A percentile compares a stretch with the other conserved stretches of the same genome.
Evolutionary conservation across 1,140 invertebrate species (phyloP).

Genomic region (Paracyclopina nana): DNA sequence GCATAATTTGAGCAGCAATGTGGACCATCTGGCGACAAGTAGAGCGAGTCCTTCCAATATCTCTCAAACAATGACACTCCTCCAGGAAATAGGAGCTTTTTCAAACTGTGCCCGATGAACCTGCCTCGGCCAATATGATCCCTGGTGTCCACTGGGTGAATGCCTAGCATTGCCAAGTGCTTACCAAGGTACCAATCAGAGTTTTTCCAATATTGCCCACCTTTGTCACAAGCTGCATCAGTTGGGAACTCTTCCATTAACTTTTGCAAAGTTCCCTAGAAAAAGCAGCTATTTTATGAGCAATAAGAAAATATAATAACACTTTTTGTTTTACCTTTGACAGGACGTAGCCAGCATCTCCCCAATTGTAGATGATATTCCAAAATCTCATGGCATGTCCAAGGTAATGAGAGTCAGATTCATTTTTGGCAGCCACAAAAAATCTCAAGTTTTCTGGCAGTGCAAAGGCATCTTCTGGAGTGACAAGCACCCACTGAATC

Average conservation of each 20-base stretch:
- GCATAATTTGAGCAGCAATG: slow-evolving; percentile 15
- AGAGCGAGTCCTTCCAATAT: slow-evolving; percentile 16
- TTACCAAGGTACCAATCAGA: slow-evolving; percentile 36
- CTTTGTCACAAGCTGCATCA: slow-evolving; percentile 25
- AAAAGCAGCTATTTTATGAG: too few relatives aligned
- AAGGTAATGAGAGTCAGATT: slow-evolving; percentile 28
- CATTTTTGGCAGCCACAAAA: slow-evolving; percentile 27
- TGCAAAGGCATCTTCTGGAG: slow-evolving; percentile 31
- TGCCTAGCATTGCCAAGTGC: slow-evolving; percentile 27
- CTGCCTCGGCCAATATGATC: slow-evolving; percentile 27
- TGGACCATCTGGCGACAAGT: slow-evolving; percentile 10
- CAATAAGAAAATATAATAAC: too few relatives aligned
- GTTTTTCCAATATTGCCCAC: slow-evolving; percentile 34
- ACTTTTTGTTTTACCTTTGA: too few relatives aligned
- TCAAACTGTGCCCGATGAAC: slow-evolving; percentile 32
- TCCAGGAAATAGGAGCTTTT: slow-evolving; percentile 29
- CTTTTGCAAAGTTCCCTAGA: slow-evolving; percentile 24
- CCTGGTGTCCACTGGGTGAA: slow-evolving; percentile 31
- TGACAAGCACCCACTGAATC: slow-evolving; percentile 31
- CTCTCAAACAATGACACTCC: slow-evolving; percentile 24
- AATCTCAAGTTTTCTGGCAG: slow-evolving; percentile 31
- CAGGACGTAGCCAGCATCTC: slow-evolving; percentile 32
- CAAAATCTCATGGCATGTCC: slow-evolving; percentile 31
- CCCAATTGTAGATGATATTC: slow-evolving; percentile 31
- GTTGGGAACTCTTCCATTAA: slow-evolving; percentile 27